Base-by-base conservation (phyloP, 2,888 invertebrate genomes). In the Noctua janthe region DNA sequence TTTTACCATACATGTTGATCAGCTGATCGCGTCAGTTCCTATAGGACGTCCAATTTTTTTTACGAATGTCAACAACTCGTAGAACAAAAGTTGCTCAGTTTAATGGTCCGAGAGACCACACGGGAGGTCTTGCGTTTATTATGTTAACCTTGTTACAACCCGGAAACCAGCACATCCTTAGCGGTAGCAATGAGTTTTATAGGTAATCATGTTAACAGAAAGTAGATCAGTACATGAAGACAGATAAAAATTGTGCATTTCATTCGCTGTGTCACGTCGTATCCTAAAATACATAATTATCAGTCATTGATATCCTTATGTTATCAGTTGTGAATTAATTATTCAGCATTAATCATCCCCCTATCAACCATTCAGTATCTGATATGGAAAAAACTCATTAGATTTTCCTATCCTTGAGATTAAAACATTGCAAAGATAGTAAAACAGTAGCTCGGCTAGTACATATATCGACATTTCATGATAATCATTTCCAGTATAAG, bases 261-360 rank as follows among this genome's bases (percentile, higher is more conserved):
- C 1, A 80, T 29, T 43, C 0, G 1, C 35, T 69, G 29, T 10
- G 62, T 81, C 76, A 82, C 81, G 29, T 74, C n/a, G 10, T 75
- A 74, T 75, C 17, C 43, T 72, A 71, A 74, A 20, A 62, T 29
- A n/a, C 10, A 7, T 13, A 29, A 29, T 29, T 29, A 76, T 23
- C 39, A 71, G 15, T 56, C 39, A 83, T 35, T 71, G 4, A 51
- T 83, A 67, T 17, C 20, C 35, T 35, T 39, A 10, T 39, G 11
- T 66, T 66, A 66, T 66, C 66, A 66, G n/a, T 43, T 35, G 49
- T 56, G 56, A 66, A 83, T 66, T 59, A 43, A 81, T 77, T 56
- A 76, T 39, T 76, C 11, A 35, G 8, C 11, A 3, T 83, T 49
- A 83, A 11, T 81, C 83, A 71, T 29, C 0, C 1, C 15, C 2